Base-by-base conservation (phyloP, 2,888 invertebrate genomes). In the Pheosia gnoma region DNA sequence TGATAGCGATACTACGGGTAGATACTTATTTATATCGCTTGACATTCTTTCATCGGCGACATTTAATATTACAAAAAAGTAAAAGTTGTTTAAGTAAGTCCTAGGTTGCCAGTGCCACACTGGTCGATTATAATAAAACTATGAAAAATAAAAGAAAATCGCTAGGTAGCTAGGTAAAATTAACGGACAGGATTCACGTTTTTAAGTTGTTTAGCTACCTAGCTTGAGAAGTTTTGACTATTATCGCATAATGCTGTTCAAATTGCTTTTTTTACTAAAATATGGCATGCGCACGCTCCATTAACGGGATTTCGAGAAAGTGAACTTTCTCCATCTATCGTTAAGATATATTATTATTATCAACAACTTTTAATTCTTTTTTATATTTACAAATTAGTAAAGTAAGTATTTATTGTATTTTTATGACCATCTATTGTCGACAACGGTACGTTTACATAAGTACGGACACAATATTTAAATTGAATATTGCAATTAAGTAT, bases 281-380 rank as follows among this genome's bases (percentile, higher is more conserved):
- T 61, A 53, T 74, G 67, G 70, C 71, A 67, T 69, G 72, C 71
- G 71, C 74, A 74, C 72, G 73, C 73, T 78, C 72, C 72, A 81
- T 77, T 84, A 75, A 74, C 66, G 71, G 77, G 82, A 84, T 81
- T 78, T 78, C 78, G 86, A 85, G 91, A 90, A 90, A 91, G 90
- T 84, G 71, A 63, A 88, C 90, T 91, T 90, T 90, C 90, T 85
- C 87, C 77, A 77, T 75, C 70, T 74, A 65, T 70, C 71, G 70
- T 71, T 75, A 70, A 75, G 64, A 70, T 67, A 65, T 74, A 64
- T 65, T 63, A 60, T 59, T 66, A 65, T 61, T 62, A 60, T 60
- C 41, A 52, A 68, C 66, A 66, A 66, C 62, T 61, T 75, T 66
- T 65, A 72, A 65, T 59, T 63, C 67, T 63, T 74, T 45, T 47